Evolutionary conservation across 2,113 vertebrate genomes (phyloP).

Genomic region (Nannobrachium achirus): DNA sequence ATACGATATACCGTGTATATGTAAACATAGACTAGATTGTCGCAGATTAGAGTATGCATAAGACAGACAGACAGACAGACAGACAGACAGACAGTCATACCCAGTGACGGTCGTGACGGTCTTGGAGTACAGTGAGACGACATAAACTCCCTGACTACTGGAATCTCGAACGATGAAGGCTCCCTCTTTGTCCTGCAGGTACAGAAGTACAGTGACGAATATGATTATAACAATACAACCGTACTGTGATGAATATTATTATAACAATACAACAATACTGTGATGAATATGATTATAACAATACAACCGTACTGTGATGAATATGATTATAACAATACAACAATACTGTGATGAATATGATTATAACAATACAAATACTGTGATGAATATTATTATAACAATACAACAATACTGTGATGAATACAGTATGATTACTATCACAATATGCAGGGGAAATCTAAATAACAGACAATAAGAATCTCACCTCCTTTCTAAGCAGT

Average conservation of each 20-base stretch:
- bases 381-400: not conserved
- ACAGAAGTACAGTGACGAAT: slow-evolving; percentile 18
- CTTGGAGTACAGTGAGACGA: slow-evolving; percentile 91
- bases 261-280: not conserved
- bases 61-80: too few species aligned
- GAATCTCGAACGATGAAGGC: slow-evolving; percentile 94
- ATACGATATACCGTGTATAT: too few species aligned
- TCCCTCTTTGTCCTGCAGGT: slow-evolving; percentile 93
- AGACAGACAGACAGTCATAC: slow-evolving; percentile 71
- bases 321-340: too few species aligned
- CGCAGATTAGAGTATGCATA: too few species aligned
- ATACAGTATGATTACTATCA: not conserved
- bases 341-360: too few species aligned
- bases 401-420: not conserved
- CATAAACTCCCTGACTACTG: slow-evolving; percentile 88
- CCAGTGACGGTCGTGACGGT: slow-evolving; percentile 80
- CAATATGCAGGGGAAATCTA: not conserved
- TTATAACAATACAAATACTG: not conserved
- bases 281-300: not conserved
- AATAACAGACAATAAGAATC: slow-evolving; percentile 5
- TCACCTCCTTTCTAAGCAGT: slow-evolving; percentile 88
- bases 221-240: not conserved
- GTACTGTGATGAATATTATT: not conserved
- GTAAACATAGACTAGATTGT: too few species aligned
- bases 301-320: too few species aligned